phyloP scores from a whole-genome alignment of 2,888 invertebrate genomes.

The Athrips mouffetella region DNA sequence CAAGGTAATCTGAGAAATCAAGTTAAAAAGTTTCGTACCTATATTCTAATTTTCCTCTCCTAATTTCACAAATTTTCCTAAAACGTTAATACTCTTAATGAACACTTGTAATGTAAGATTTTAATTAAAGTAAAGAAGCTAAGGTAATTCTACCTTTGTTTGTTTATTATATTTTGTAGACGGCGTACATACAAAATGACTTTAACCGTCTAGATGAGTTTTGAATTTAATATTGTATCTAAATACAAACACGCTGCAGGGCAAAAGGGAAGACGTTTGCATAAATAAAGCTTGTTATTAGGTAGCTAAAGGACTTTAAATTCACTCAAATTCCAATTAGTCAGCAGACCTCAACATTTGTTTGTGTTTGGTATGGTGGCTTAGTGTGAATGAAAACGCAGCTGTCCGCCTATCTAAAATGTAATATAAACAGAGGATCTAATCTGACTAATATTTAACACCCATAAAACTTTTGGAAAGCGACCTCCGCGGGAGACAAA shows the following conservation, averaged over 20 bases:
- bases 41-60: neutral
- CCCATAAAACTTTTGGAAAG: constrained; percentile 43
- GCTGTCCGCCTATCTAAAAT: constrained; percentile 11
- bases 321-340: constrained; percentile 10
- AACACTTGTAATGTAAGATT: constrained; percentile 6
- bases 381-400: neutral
- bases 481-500: constrained; percentile 40
- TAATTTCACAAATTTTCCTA: neutral
- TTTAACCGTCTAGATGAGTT: constrained; percentile 3
- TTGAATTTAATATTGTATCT: neutral
- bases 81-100: constrained; percentile 5
- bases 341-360: neutral
- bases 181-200: neutral
- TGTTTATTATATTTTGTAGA: constrained; percentile 10
- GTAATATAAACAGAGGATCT: constrained; percentile 22
- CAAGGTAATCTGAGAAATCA: neutral
- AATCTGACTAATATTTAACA: constrained; percentile 43
- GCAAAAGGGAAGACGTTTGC: neutral
- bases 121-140: constrained; percentile 12
- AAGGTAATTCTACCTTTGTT: constrained; percentile 6
- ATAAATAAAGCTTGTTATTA: neutral
- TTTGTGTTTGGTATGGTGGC: neutral
- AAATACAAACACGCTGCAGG: neutral
- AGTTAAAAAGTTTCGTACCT: neutral
- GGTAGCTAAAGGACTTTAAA: neutral